These are phyloP conservation scores for Corella eumyota DNA, from an alignment of 23 tunicate genomes.

Conservation along the genomic window DNA sequence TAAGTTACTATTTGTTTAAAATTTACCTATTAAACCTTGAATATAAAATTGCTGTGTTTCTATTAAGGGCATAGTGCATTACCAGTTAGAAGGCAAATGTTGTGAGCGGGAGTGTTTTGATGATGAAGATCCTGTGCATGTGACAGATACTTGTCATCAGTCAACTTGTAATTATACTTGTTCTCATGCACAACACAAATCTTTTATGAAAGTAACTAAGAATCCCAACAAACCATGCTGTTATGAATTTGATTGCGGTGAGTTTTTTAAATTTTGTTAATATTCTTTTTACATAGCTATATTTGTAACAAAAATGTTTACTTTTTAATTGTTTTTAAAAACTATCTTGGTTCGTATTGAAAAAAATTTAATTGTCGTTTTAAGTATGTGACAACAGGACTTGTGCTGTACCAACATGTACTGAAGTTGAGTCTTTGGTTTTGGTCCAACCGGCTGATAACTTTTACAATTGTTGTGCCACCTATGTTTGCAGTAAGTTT, in stretches of 20 bases:
- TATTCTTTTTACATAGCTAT: too few species aligned
- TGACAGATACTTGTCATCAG: not conserved
- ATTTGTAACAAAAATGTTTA: too few species aligned
- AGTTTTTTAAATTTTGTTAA: too few species aligned
- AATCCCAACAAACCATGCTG: not conserved
- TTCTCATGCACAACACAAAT: not conserved
- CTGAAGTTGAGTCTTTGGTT: not conserved
- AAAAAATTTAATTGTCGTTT: too few species aligned
- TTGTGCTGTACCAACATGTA: not conserved
- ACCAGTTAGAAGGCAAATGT: not conserved
- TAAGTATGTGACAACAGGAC: not conserved
- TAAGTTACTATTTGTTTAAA: too few species aligned
- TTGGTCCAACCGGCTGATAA: not conserved
- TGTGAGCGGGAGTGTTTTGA: not conserved
- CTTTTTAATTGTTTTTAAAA: too few species aligned
- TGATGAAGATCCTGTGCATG: not conserved
- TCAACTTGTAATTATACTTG: not conserved
- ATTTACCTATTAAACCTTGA: too few species aligned
- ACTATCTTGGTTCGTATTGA: too few species aligned
- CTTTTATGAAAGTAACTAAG: not conserved
- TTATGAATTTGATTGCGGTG: conserved; percentile 1
- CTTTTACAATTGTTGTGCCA: not conserved
- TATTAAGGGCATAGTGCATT: conserved; percentile 4
- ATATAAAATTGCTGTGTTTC: not conserved
- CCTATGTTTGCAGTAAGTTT: not conserved